These are phyloP conservation scores for Hirundichthys speculiger DNA, from an alignment of 2,113 vertebrate species.

Conservation along the genomic window DNA sequence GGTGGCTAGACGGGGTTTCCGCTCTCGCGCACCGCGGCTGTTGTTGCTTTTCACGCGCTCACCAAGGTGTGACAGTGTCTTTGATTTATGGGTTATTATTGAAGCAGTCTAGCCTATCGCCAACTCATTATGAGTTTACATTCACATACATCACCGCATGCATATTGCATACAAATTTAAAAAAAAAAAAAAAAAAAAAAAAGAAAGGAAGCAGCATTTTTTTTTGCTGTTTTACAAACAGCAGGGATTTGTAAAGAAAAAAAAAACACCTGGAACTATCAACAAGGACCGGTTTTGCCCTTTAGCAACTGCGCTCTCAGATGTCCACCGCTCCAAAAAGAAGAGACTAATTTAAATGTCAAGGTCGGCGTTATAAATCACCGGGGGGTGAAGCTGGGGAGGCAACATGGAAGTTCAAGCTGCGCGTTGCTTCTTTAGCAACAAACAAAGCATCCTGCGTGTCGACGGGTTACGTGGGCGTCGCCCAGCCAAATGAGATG, in stretches of 20 bases:
- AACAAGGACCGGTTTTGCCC: slow-evolving; percentile 69
- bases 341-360: slow-evolving; percentile 74
- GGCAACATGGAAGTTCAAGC: slow-evolving; percentile 26
- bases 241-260: slow-evolving; percentile 43
- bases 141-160: slow-evolving; percentile 77
- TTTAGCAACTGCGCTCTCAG: slow-evolving; percentile 52
- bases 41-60: slow-evolving; percentile 68
- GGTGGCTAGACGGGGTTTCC: slow-evolving; percentile 55
- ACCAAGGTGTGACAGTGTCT: slow-evolving; percentile 74
- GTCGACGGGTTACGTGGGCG: slow-evolving; percentile 28
- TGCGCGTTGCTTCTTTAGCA: slow-evolving; percentile 40
- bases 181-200: slow-evolving; percentile 42
- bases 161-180: slow-evolving; percentile 69
- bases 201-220: slow-evolving; percentile 39
- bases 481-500: slow-evolving; percentile 58
- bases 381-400: slow-evolving; percentile 25
- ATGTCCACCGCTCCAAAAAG: slow-evolving; percentile 51
- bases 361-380: slow-evolving; percentile 77
- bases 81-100: slow-evolving; percentile 84
- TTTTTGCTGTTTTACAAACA: slow-evolving; percentile 18
- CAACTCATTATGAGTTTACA: slow-evolving; percentile 80
- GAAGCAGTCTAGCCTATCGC: slow-evolving; percentile 80
- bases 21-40: slow-evolving; percentile 49
- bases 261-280: slow-evolving; percentile 36
- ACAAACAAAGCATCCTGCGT: slow-evolving; percentile 52